Percentiles rank a stretch among this genome's conserved stretches.
Evolutionary conservation across 2,888 invertebrate species (phyloP).

Genomic region (Plebejus melissa): DNA sequence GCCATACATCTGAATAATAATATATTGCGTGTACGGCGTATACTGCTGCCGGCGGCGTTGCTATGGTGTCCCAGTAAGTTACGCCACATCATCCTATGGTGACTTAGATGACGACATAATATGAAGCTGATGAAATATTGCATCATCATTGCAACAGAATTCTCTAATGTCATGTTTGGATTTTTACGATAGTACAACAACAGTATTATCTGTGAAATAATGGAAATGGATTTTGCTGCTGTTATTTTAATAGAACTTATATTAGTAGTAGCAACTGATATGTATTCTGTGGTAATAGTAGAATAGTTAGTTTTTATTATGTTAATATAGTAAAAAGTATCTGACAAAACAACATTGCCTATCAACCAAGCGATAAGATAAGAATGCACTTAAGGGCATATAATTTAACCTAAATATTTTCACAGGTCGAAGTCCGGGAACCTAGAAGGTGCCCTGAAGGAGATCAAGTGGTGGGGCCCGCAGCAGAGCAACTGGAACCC

Average conservation of each 20-base stretch:
- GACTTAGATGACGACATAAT: neutral
- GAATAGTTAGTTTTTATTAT: no score
- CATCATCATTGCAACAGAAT: neutral
- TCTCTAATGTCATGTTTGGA: neutral
- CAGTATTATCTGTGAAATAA: neutral
- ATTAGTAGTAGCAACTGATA: no score
- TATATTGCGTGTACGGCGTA: no score
- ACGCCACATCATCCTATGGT: neutral
- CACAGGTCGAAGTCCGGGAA: constrained; percentile 60
- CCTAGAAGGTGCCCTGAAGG: constrained; percentile 66
- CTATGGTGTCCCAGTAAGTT: no score
- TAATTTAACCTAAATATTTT: neutral
- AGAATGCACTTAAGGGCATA: neutral
- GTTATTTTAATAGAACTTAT: no score
- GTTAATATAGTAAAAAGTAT: no score
- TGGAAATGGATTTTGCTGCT: no score
- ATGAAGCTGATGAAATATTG: constrained; percentile 18
- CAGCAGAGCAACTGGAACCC: constrained; percentile 93
- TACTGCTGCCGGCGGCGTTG: no score
- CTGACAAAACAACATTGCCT: neutral
- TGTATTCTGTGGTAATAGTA: no score
- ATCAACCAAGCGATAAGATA: neutral
- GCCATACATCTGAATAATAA: no score
- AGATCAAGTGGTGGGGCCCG: constrained; percentile 91
- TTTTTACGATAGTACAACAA: neutral